phyloP scores from a whole-genome alignment of 2,797 vertebrate genomes.

The Agapornis canus region DNA sequence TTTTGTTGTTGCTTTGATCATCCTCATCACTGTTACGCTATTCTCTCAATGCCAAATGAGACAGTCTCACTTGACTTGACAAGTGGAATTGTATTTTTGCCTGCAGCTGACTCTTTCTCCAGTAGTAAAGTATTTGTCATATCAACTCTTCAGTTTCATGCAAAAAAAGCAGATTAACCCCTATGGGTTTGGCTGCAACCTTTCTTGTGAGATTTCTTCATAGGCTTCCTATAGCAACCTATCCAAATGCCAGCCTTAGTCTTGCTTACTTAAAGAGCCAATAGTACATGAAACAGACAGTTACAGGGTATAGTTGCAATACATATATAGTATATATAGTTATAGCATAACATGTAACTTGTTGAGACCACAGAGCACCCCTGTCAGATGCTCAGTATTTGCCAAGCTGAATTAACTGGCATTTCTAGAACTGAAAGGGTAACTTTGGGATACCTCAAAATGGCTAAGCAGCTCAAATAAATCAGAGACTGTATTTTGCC shows the following conservation, averaged over 20 bases:
- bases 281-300: neutral
- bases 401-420: neutral
- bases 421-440: neutral
- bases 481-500: neutral
- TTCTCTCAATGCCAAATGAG: neutral
- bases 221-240: neutral
- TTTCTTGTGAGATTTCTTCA: neutral
- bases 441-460: neutral
- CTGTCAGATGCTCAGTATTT: neutral
- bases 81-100: neutral
- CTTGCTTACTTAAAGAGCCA: neutral
- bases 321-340: too few species aligned
- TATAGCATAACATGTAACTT: neutral
- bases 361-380: neutral
- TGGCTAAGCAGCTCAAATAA: neutral
- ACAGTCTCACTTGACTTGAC: neutral
- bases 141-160: neutral
- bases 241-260: neutral
- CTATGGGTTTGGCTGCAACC: neutral
- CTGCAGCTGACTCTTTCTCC: neutral
- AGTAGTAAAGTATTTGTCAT: neutral
- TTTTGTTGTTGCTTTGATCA: neutral
- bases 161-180: neutral
- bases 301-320: neutral
- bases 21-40: neutral